Conservation (phyloP, 2,113 vertebrate genomes). For the Datnioides undecimradiatus region DNA sequence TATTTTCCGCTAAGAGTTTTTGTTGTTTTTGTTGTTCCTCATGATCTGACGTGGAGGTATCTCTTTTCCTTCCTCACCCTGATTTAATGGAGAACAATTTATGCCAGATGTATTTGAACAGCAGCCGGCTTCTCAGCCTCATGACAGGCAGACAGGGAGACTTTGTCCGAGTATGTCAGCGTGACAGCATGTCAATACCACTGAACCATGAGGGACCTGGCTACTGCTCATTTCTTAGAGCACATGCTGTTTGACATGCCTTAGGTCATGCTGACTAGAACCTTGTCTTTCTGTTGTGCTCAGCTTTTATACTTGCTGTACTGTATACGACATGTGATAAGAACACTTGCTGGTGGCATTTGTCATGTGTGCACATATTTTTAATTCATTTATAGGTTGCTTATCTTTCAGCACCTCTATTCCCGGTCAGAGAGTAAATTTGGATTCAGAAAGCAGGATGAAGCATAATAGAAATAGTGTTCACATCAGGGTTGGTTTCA, state of each 20-base stretch:
- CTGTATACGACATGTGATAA: neutral
- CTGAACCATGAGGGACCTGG: constrained; percentile 4
- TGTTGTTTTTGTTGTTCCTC: neutral
- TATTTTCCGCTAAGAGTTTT: too few species aligned
- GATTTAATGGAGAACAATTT: neutral
- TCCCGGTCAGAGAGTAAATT: neutral
- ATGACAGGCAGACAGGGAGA: neutral
- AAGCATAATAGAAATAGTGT: constrained; percentile 29
- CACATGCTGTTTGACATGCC: constrained; percentile 6
- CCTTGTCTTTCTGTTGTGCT: constrained; percentile 10
- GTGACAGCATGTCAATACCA: constrained; percentile 31
- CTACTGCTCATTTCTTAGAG: constrained; percentile 11
- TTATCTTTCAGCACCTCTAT: neutral
- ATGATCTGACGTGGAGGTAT: neutral
- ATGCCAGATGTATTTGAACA: neutral
- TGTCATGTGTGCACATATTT: neutral
- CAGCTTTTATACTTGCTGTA: neutral
- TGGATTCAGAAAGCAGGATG: constrained; percentile 10
- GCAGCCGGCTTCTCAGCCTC: neutral
- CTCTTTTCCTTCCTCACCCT: neutral
- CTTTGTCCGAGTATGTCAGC: constrained; percentile 32
- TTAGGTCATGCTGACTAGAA: constrained; percentile 3
- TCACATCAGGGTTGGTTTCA: constrained; percentile 17
- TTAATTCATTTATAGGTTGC: constrained; percentile 3
- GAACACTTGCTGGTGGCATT: neutral